phyloP scores from a whole-genome alignment of 2,888 invertebrate species.

The Dysmachus trigonus region DNA sequence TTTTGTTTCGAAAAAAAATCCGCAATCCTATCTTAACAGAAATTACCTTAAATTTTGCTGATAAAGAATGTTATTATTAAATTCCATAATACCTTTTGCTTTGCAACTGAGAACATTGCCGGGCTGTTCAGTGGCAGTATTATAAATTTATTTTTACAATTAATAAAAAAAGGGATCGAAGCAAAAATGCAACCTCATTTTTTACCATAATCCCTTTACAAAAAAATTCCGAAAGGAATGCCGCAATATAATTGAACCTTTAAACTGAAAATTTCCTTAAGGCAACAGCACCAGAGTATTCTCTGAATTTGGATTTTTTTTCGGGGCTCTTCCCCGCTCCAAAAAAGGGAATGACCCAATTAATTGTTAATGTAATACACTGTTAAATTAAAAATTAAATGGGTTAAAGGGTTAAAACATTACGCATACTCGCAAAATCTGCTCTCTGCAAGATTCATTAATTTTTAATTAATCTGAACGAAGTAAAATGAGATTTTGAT shows the following conservation, averaged over 20 bases:
- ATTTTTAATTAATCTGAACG: neutral
- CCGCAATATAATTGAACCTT: neutral
- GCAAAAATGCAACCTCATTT: neutral
- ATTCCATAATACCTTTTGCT: too few relatives aligned
- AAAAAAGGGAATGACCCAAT: neutral
- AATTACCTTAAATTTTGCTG: too few relatives aligned
- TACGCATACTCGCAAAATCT: neutral
- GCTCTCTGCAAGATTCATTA: neutral
- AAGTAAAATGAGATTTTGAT: neutral
- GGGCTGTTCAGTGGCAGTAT: neutral
- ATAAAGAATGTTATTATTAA: too few relatives aligned
- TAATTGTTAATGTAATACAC: neutral
- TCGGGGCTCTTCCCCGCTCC: neutral
- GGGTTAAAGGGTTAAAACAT: neutral
- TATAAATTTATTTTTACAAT: neutral
- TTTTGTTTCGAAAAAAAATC: too few relatives aligned
- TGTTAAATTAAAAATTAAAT: neutral
- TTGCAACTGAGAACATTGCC: neutral
- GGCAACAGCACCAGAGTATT: neutral
- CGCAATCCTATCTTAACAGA: too few relatives aligned
- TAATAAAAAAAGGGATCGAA: neutral
- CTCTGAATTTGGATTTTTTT: neutral
- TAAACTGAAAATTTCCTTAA: neutral
- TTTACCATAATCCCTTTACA: neutral
- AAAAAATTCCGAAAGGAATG: neutral